phyloP scores from a whole-genome alignment of 2,113 vertebrate species.

The Petrocephalus zakoni region DNA sequence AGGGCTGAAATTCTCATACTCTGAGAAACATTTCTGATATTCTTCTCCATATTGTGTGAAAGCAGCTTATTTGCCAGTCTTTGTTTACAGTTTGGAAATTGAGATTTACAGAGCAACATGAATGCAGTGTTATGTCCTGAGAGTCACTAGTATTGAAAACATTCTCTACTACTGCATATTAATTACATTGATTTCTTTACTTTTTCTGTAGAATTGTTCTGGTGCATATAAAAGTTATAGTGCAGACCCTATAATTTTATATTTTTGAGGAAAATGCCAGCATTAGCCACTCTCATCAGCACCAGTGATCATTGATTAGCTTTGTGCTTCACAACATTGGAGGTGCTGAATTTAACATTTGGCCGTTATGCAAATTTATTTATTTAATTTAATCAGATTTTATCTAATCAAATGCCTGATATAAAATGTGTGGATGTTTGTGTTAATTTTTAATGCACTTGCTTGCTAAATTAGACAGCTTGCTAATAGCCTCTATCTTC shows the following conservation, averaged over 20 bases:
- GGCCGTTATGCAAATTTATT: neutral
- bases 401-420: neutral
- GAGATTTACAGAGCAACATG: neutral
- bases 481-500: neutral
- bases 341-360: neutral
- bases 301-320: neutral
- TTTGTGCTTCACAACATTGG: neutral
- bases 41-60: neutral
- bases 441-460: neutral
- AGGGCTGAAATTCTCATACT: neutral
- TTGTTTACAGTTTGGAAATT: neutral
- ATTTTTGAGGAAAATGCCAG: constrained; percentile 44
- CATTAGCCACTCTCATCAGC: constrained; percentile 38
- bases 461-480: neutral
- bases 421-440: neutral
- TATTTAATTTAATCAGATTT: neutral
- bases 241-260: constrained; percentile 42
- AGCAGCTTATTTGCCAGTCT: neutral
- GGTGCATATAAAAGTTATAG: constrained; percentile 30
- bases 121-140: neutral
- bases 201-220: constrained; percentile 51
- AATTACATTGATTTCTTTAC: neutral
- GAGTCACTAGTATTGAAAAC: neutral
- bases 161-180: neutral
- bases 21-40: neutral